Base-by-base conservation (phyloP, 2,888 invertebrate genomes). In the Parnassius apollo region DNA sequence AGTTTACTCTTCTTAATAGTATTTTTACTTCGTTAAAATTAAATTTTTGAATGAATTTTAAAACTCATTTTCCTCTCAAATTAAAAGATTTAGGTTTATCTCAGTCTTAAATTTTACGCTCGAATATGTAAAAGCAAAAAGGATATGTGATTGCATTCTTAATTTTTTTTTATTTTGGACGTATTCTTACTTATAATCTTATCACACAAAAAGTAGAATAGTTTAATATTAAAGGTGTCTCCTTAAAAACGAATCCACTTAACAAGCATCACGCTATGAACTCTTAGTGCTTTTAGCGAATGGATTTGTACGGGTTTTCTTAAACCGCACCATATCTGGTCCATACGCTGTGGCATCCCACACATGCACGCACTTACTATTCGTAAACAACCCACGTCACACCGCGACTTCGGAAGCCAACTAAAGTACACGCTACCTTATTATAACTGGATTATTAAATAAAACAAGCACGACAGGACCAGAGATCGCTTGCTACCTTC, bases 391-490 rank as follows among this genome's bases (percentile, higher is more conserved):
- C 48, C 59, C 54, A 51, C 49, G 49, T 51, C 46, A 45, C 61
- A 49, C 42, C 59, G 48, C 60, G 49, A 48, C 59, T 62, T 63
- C 63, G 55, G 63, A 59, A 63, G 63, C 63, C 63, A 50, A 59
- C 55, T 55, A 63, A 62, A 63, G 63, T 59, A 63, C 59, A 76
- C 71, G 68, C 64, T 60, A 67, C 62, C 59, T 65, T 65, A 65
- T 54, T 54, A 67, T 59, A 64, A 64, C 59, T 63, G 61, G 65
- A 65, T 64, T 65, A 67, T 66, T 65, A 68, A 68, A 66, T 66
- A 74, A 76, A 77, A 78, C 75, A 75, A 76, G 71, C 70, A 69
- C 67, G 66, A 71, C 75, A 71, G 75, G 80, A 76, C 75, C 73
- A 70, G 71, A 66, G 67, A 72, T 72, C 69, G 59, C 51, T 68